A percentile compares a stretch with the other conserved stretches of the same genome.
Evolutionary conservation across 2,888 invertebrate species (phyloP).

Genomic region (Drosophila longiperda): DNA sequence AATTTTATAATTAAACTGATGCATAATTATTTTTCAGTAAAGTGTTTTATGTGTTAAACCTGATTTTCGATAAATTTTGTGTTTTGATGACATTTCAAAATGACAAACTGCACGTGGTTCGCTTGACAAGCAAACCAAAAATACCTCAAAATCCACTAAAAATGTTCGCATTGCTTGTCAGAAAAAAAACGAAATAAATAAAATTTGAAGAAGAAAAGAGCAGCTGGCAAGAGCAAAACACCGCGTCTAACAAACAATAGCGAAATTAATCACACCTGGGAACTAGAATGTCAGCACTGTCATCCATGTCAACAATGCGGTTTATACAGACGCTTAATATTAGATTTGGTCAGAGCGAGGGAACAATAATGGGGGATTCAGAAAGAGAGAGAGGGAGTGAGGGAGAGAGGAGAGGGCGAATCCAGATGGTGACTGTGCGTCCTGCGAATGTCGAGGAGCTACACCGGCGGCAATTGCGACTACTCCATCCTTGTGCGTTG

Average conservation of each 20-base stretch:
- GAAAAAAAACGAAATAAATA: background rate
- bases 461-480: background rate
- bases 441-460: slow-evolving; percentile 16
- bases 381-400: background rate
- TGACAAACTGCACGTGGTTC: background rate
- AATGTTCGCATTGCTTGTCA: background rate
- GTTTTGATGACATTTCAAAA: background rate
- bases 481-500: slow-evolving; percentile 35
- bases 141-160: slow-evolving; percentile 24
- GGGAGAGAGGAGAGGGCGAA: background rate
- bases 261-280: slow-evolving; percentile 76
- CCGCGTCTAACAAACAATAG: slow-evolving; percentile 57
- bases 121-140: background rate
- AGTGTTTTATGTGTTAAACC: background rate
- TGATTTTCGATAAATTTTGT: background rate
- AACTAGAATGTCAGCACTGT: slow-evolving; percentile 71
- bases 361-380: too few relatives aligned
- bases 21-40: background rate
- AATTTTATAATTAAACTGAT: background rate
- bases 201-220: background rate
- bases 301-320: slow-evolving; percentile 73
- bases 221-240: slow-evolving; percentile 9
- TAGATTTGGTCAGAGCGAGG: slow-evolving; percentile 54
- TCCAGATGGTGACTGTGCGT: slow-evolving; percentile 16
- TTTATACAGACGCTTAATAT: slow-evolving; percentile 56